Evolutionary conservation across 2,113 vertebrate genomes (phyloP).

Genomic region (Ctenodactylus gundi): DNA sequence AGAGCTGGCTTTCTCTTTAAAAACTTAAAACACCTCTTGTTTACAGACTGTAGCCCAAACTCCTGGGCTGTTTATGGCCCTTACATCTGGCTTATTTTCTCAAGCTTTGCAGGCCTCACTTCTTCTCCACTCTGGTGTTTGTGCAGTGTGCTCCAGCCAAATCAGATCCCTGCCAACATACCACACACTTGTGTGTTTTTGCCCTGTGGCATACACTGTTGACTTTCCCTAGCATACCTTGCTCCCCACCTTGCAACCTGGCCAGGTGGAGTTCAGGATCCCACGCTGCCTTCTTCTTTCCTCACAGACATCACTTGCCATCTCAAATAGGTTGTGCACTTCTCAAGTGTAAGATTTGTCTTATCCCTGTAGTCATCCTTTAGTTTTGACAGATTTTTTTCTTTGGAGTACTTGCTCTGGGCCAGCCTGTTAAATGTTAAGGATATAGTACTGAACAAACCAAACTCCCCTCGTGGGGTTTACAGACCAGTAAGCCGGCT

Average conservation of each 20-base stretch:
- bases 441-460: background rate
- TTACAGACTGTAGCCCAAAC: slow-evolving; percentile 9
- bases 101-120: background rate
- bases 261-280: slow-evolving; percentile 7
- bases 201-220: background rate
- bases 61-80: background rate
- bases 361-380: background rate
- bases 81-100: background rate
- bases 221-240: background rate
- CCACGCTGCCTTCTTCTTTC: background rate
- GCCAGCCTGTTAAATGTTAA: slow-evolving; percentile 3
- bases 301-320: background rate
- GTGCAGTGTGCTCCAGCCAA: background rate
- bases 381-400: slow-evolving; percentile 4
- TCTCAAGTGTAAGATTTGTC: background rate
- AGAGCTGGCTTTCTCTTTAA: background rate
- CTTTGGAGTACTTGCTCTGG: background rate
- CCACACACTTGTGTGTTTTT: background rate
- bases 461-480: background rate
- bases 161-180: background rate
- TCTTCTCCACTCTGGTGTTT: background rate
- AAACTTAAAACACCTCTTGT: background rate
- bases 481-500: background rate
- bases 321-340: background rate
- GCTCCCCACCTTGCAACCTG: background rate